Evolutionary conservation across 2,113 vertebrate species (phyloP).

Genomic region (Corythoichthys intestinalis): DNA sequence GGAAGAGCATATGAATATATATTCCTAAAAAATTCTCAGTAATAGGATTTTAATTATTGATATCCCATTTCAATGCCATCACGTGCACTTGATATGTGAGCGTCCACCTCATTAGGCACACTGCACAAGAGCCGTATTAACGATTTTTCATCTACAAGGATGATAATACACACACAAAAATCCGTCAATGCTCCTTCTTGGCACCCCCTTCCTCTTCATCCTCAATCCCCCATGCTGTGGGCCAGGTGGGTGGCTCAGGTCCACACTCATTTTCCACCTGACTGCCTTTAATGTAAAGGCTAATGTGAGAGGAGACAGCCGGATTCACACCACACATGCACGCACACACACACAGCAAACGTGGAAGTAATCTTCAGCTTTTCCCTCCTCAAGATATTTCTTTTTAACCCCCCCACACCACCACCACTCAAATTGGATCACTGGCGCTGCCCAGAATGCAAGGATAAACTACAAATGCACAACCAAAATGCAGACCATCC

Average conservation of each 20-base stretch:
- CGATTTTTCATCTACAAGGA: not conserved
- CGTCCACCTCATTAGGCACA: not conserved
- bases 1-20: not conserved
- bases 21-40: not conserved
- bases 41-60: conserved; percentile 3
- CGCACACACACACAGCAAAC: not conserved
- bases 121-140: not conserved
- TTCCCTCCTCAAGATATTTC: not conserved
- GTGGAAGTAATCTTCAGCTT: not conserved
- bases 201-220: conserved; percentile 11
- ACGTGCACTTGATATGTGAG: not conserved
- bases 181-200: no score
- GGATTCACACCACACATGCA: not conserved
- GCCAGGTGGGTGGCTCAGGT: conserved; percentile 74
- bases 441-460: not conserved
- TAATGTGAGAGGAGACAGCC: conserved; percentile 68
- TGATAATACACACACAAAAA: no score
- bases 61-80: not conserved
- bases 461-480: not conserved
- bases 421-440: not conserved
- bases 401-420: not conserved
- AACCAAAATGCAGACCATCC: not conserved
- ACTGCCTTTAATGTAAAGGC: conserved; percentile 79
- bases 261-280: conserved; percentile 75
- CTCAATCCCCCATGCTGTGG: conserved; percentile 43